phyloP scores from a whole-genome alignment of 2,888 invertebrate species.

The Lithophane semibrunnea region DNA sequence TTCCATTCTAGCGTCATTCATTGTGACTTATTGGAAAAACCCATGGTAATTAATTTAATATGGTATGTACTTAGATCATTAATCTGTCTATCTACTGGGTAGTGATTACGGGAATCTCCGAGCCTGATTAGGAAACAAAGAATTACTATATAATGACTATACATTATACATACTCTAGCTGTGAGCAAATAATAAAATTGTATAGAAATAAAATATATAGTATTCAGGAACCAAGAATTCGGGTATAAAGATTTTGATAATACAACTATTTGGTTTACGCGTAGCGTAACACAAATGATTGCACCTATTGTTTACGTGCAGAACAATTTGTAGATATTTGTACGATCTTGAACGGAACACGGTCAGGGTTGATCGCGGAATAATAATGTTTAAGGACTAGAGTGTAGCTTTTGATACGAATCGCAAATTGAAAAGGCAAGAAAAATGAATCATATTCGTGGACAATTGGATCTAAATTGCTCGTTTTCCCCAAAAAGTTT shows the following conservation, averaged over 20 bases:
- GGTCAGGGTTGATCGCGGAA: conserved; percentile 26
- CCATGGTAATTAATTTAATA: conserved; percentile 19
- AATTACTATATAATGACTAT: neutral
- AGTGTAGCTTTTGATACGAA: neutral
- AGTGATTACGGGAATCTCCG: conserved; percentile 9
- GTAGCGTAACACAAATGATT: conserved; percentile 38
- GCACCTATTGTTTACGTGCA: conserved; percentile 49
- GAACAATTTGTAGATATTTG: conserved; percentile 45
- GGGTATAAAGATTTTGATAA: conserved; percentile 23
- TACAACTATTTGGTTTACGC: conserved; percentile 43
- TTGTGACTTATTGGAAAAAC: conserved; percentile 41
- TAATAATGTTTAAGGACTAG: neutral
- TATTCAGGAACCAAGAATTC: conserved; percentile 21
- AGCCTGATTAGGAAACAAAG: conserved; percentile 9
- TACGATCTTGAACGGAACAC: conserved; percentile 38
- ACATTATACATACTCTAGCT: neutral
- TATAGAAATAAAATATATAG: conserved; percentile 1
- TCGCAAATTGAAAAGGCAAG: neutral
- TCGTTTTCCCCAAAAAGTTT: neutral
- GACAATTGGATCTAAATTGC: neutral
- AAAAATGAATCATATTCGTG: neutral
- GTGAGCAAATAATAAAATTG: neutral
- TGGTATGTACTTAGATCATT: conserved; percentile 12
- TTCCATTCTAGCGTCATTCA: conserved; percentile 14
- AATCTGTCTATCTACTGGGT: conserved; percentile 1